phyloP scores from a whole-genome alignment of 2,113 vertebrate species.

The Nothobranchius furzeri region DNA sequence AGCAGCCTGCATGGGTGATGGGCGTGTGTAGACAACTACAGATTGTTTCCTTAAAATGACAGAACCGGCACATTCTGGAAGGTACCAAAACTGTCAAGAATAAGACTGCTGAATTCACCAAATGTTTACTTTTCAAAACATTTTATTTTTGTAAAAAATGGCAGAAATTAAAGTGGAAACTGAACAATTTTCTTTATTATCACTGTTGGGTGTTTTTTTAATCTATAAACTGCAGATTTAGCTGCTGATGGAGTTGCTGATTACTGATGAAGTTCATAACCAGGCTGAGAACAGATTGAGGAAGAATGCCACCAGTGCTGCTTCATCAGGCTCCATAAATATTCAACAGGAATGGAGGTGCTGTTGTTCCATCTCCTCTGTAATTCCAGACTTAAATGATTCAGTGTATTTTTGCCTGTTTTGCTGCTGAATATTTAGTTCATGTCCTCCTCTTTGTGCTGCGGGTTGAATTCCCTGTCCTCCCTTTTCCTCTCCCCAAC shows the following conservation, averaged over 20 bases:
- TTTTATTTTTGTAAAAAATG: too few species aligned
- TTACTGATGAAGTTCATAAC: conserved; percentile 45
- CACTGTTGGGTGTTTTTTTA: neutral
- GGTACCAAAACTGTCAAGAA: too few species aligned
- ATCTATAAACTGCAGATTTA: conserved; percentile 10
- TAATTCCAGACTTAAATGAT: conserved; percentile 7
- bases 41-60: too few species aligned
- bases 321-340: conserved; percentile 36
- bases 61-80: too few species aligned
- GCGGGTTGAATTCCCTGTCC: conserved; percentile 12
- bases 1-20: too few species aligned
- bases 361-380: neutral
- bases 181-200: neutral
- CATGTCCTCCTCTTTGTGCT: conserved; percentile 16
- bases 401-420: conserved; percentile 22
- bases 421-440: conserved; percentile 39
- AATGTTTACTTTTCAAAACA: too few species aligned
- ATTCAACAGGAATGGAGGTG: conserved; percentile 37
- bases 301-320: conserved; percentile 15
- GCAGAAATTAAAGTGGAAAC: too few species aligned
- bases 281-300: conserved; percentile 21
- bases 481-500: conserved; percentile 38
- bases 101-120: too few species aligned
- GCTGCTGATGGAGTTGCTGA: conserved; percentile 30
- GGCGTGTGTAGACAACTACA: too few species aligned